Evolutionary conservation across 2,113 vertebrate species (phyloP), one percentile per base, ranked within the genome.

Genomic region (Platysteira castanea): DNA sequence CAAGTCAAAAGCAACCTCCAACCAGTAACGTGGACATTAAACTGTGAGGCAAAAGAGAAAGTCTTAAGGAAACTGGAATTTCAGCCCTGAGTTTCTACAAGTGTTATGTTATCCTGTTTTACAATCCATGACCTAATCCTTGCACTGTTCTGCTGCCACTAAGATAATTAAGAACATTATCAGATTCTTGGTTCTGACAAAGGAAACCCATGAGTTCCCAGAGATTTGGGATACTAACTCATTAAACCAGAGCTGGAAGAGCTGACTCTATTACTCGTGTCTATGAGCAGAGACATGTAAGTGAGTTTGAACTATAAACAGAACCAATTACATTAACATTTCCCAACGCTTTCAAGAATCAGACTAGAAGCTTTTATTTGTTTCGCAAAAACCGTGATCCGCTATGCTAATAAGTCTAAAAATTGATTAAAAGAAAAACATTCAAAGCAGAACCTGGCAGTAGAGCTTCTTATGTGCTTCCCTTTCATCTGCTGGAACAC

Each of bases 321-420:
- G 82, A 93, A 94, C 74, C 93, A 96, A 96, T 95, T 91, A 93
- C 79, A 92, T 92, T 89, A 94, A 95, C 91, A 91, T 96, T 97
- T 95, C 87, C 89, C 95, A 93, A 39, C 5, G 17, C 87, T 96
- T 97, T 92, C 93, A 95, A 94, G 92, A 96, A 89, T 59, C 92
- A 94, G 90, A 85, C 85, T 71, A 41, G 65, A 88, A 96, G 92
- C 85, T 88, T 90, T 92, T 94, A 84, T 96, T 96, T 94, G 68
- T 67, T 93, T 75, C 70, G 26, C 82, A 74, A 75, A 56, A 96
- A 56, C 52, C 28, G 4, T 86, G 90, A 90, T 90, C 87, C 4
- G 2, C 79, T 96, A 93, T 93, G 92, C 88, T 94, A 96, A 94
- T 92, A 94, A 92, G 70, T 77, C 88, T 93, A 92, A 95, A 96